Percentiles rank a stretch among this genome's conserved stretches.
phyloP scores from a whole-genome alignment of 2,888 invertebrate species.

The Halictus quadricinctus region DNA sequence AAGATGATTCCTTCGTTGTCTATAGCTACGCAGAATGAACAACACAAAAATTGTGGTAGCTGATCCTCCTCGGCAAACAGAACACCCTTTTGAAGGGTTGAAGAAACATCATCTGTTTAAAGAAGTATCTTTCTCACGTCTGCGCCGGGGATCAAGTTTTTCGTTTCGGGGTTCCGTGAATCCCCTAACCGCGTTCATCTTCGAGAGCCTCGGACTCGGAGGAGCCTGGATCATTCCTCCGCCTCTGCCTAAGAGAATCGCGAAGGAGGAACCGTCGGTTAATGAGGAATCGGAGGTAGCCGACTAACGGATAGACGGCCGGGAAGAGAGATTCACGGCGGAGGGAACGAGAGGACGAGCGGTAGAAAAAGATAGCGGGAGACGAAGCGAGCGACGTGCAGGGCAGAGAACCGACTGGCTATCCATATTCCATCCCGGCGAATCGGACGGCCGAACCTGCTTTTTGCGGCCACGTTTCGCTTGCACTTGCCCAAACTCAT shows the following conservation, averaged over 20 bases:
- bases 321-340: background rate
- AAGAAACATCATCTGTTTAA: background rate
- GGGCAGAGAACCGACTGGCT: constrained; percentile 39
- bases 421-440: constrained; percentile 61
- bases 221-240: constrained; percentile 14
- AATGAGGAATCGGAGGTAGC: constrained; percentile 58
- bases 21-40: too few relatives aligned
- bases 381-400: constrained; percentile 26
- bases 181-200: constrained; percentile 7
- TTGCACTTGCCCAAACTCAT: constrained; percentile 65
- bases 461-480: constrained; percentile 60
- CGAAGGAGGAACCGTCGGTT: constrained; percentile 38
- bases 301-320: constrained; percentile 49
- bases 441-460: constrained; percentile 22
- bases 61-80: too few relatives aligned
- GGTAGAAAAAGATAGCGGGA: constrained; percentile 2
- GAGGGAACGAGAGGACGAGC: background rate
- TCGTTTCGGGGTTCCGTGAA: background rate
- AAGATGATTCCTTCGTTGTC: too few relatives aligned
- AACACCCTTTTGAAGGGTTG: background rate
- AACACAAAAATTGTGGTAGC: too few relatives aligned
- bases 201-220: background rate
- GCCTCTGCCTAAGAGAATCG: constrained; percentile 27
- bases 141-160: background rate
- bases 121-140: background rate